A percentile compares a stretch with the other conserved stretches of the same genome.
Evolutionary conservation across 2,113 vertebrate genomes (phyloP).

Genomic region (Rhinolophus ferrumequinum): DNA sequence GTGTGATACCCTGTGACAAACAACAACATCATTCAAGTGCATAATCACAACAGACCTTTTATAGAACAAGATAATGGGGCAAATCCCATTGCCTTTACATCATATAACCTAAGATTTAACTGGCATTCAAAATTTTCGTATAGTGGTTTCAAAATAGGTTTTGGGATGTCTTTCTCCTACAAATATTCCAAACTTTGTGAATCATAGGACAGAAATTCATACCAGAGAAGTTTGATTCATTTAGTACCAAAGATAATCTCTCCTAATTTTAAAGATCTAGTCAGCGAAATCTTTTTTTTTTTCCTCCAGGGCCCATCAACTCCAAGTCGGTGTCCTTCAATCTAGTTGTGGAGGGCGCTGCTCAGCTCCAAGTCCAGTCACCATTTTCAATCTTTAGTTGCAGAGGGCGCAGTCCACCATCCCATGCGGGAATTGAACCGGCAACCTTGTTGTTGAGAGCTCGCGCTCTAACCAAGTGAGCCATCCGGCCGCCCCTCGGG

Average conservation of each 20-base stretch:
- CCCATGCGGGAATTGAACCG: too few relatives aligned
- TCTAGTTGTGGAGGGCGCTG: too few relatives aligned
- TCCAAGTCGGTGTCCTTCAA: too few relatives aligned
- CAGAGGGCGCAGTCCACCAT: too few relatives aligned
- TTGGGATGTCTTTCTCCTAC: background rate
- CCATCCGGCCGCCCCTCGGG: too few relatives aligned
- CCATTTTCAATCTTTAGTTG: too few relatives aligned
- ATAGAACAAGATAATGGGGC: background rate
- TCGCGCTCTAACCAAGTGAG: too few relatives aligned
- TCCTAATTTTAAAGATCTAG: background rate
- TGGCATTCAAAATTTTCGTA: conserved; percentile 2
- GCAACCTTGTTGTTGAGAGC: too few relatives aligned
- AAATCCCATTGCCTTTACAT: background rate
- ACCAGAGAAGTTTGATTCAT: background rate
- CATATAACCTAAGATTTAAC: background rate
- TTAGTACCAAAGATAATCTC: background rate
- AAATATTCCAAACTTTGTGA: background rate
- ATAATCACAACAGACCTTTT: background rate
- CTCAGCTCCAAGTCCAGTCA: too few relatives aligned
- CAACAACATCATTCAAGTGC: background rate
- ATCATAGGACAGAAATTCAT: background rate
- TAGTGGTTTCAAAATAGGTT: background rate
- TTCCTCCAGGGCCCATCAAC: too few relatives aligned
- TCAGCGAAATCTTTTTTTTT: background rate
- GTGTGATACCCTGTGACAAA: conserved; percentile 90